Percentiles rank a stretch among this genome's conserved stretches.
Evolutionary conservation across 2,113 vertebrate species (phyloP).

Genomic region (Chloroceryle aenea): DNA sequence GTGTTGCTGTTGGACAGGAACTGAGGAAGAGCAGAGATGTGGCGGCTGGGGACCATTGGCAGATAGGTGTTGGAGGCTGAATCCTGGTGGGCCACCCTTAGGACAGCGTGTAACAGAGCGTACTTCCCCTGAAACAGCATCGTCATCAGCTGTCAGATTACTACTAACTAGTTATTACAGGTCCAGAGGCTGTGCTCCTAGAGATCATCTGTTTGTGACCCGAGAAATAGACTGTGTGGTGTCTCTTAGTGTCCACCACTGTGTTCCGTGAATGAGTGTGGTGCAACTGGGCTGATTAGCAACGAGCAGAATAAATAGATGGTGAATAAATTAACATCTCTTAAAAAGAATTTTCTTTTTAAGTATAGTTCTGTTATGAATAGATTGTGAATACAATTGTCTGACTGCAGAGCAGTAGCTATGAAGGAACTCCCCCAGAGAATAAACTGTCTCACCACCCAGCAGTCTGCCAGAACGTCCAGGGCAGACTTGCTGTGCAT

Average conservation of each 20-base stretch:
- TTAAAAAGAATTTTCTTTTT: neutral
- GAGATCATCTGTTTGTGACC: neutral
- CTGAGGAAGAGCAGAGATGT: neutral
- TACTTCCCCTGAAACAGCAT: neutral
- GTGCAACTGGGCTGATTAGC: neutral
- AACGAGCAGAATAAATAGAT: neutral
- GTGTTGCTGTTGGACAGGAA: too few relatives aligned
- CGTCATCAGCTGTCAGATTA: neutral
- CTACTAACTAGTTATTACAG: neutral
- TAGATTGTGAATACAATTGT: neutral
- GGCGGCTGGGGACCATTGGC: neutral
- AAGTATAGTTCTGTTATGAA: neutral
- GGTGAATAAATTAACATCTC: neutral
- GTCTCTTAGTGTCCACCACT: neutral
- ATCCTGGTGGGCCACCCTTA: neutral
- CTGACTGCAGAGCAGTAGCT: neutral
- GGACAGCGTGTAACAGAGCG: neutral
- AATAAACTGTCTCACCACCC: neutral
- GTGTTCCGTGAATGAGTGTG: neutral
- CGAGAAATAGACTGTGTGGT: too few relatives aligned
- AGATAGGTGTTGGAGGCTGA: neutral
- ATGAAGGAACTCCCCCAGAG: neutral
- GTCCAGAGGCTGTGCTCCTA: neutral
- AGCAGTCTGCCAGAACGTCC: rapidly evolving
- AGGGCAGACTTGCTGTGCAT: neutral